Base-by-base conservation (phyloP, 2,888 invertebrate species). In the Harpalus rubripes region DNA sequence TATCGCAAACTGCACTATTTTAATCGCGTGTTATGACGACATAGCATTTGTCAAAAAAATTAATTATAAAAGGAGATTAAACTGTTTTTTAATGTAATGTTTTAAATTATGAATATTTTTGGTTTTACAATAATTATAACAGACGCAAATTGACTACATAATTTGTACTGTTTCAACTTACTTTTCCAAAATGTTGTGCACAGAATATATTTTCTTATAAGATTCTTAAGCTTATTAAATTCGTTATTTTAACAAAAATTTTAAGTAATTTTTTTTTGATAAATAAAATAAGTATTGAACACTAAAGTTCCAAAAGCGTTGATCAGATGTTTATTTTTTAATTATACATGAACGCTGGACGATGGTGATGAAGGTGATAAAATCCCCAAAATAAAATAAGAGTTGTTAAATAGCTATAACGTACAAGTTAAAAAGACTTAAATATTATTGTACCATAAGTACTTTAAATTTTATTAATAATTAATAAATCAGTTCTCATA, bases 281-380 rank as follows among this genome's bases (percentile, higher is more conserved):
- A 44, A 72, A 72, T 72, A 72, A 72, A 44, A 18, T 16, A 74
- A 44, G 44, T 44, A 59, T 59, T 8, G 8, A 63, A 63, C 2
- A 74, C 6, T 22, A 44, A 44, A 74, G 44, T 44, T 74, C 44
- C 44, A 74, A 74, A 74, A 74, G 44, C 6, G 72, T 74, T 8
- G 18, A 74, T 52, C 72, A 74, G 72, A 52, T 74, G 72, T 74
- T 16, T 68, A 15, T 74, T 18, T 22, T 18, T 32, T 32, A 32
- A 63, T 18, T 18, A 63, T 6, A 63, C 63, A 63, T 63, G 63
- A 22, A 12, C 63, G 63, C 63, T 22, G 63, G 63, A 52, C 4
- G 10, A 8, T 8, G 44, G 44, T 1, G 12, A 52, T 52, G 44
- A 12, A 52, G 12, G 10, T 52, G 12, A 8, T 12, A 1, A 3